Percentiles rank a stretch among this genome's conserved stretches.
Conservation (phyloP, 2,113 vertebrate species). For the Spermophilus dauricus region DNA sequence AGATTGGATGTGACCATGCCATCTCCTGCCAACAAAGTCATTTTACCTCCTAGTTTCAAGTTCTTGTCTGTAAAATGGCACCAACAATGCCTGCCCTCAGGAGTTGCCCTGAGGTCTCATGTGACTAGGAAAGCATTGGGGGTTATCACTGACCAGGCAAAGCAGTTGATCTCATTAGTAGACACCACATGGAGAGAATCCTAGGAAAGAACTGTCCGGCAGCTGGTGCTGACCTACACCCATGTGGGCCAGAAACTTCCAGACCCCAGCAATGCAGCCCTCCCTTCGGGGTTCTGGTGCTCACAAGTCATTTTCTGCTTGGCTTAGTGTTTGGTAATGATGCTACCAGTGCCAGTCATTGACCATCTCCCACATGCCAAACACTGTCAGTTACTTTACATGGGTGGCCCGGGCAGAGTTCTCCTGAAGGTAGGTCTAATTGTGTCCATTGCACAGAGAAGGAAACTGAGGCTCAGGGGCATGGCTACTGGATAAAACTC, state of each 20-base stretch:
- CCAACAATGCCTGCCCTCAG: not conserved
- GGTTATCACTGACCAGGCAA: fast-evolving
- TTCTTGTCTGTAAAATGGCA: not conserved
- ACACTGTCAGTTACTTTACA: fast-evolving
- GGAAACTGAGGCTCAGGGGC: constrained; percentile 42
- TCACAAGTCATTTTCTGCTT: not conserved
- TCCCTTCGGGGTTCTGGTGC: not conserved
- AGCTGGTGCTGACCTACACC: too few relatives aligned
- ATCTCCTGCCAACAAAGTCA: not conserved
- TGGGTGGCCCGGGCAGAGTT: not conserved
- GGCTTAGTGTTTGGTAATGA: too few relatives aligned
- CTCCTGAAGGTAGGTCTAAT: not conserved
- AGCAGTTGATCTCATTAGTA: not conserved
- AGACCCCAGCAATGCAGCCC: not conserved
- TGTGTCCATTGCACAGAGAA: not conserved
- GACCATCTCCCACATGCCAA: not conserved
- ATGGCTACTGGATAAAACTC: not conserved
- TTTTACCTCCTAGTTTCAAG: not conserved
- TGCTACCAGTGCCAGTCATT: not conserved
- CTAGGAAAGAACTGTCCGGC: not conserved
- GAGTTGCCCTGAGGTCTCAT: not conserved
- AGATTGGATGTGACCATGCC: not conserved
- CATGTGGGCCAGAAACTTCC: not conserved
- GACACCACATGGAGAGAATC: not conserved
- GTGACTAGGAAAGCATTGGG: not conserved